Evolutionary conservation across 1,140 invertebrate genomes (phyloP).

Genomic region (Temnothorax nylanderi): DNA sequence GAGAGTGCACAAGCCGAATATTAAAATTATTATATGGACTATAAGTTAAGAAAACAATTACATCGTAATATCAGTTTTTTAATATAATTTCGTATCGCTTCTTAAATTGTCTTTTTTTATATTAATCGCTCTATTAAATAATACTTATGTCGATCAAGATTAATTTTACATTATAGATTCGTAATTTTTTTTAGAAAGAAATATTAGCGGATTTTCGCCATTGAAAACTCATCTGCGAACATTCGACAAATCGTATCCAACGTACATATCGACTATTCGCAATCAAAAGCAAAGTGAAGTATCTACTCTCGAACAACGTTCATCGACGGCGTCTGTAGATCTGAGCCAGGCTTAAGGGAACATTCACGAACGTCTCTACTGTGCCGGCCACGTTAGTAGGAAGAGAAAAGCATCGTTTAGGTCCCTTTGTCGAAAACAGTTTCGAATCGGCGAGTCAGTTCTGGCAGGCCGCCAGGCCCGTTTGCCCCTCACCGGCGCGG

Average conservation of each 20-base stretch:
- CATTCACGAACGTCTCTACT: conserved; percentile 20
- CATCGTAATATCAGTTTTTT: background rate
- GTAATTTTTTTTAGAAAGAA: background rate
- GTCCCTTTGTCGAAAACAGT: conserved; percentile 79
- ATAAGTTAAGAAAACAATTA: background rate
- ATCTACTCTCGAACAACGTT: background rate
- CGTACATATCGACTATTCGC: background rate
- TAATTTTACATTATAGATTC: background rate
- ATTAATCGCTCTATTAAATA: background rate
- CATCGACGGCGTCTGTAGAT: background rate
- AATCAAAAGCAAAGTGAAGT: background rate
- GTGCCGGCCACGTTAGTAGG: conserved; percentile 36
- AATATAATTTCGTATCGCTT: background rate
- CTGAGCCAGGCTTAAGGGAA: conserved; percentile 24
- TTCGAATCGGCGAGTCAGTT: conserved; percentile 74
- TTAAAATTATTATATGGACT: background rate
- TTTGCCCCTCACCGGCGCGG: conserved; percentile 20
- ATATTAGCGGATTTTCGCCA: background rate
- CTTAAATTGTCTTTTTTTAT: background rate
- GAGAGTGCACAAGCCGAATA: background rate
- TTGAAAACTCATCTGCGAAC: background rate
- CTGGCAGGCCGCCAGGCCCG: conserved; percentile 80
- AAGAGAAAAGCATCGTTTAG: conserved; percentile 76
- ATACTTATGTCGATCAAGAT: background rate
- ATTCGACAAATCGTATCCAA: background rate